Evolutionary conservation across 2,888 invertebrate genomes (phyloP).

Genomic region (Nebria brevicollis): DNA sequence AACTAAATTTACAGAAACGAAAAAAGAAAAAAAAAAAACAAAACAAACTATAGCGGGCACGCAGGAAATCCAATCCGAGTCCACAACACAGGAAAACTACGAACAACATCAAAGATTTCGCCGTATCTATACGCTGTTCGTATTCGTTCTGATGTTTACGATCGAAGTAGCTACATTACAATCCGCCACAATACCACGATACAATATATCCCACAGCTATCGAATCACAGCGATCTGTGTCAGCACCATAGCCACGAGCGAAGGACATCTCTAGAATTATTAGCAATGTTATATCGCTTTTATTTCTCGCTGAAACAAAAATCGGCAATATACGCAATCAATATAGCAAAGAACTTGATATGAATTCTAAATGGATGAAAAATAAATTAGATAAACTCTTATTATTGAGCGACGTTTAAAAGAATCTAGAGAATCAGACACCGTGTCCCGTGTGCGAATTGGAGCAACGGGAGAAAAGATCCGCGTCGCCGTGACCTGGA

Average conservation of each 20-base stretch:
- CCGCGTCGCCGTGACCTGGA: constrained; percentile 13
- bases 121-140: background rate
- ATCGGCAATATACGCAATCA: too few species aligned
- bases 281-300: background rate
- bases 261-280: background rate
- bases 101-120: constrained; percentile 15
- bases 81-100: background rate
- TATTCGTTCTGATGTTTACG: constrained; percentile 22
- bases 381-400: too few species aligned
- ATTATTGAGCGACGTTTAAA: background rate
- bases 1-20: constrained; percentile 16
- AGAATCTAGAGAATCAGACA: background rate
- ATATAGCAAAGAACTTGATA: too few species aligned
- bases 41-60: background rate
- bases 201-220: constrained; percentile 30
- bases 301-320: background rate
- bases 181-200: constrained; percentile 23
- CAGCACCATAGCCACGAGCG: background rate
- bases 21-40: constrained; percentile 10
- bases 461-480: background rate
- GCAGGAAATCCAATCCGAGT: constrained; percentile 16
- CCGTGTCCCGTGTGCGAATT: constrained; percentile 1
- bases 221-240: constrained; percentile 21
- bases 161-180: constrained; percentile 38
- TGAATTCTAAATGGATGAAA: too few species aligned